Evolutionary conservation across 2,797 vertebrate species (phyloP), one percentile per base, ranked within the genome.

Genomic region (Podargus strigoides): DNA sequence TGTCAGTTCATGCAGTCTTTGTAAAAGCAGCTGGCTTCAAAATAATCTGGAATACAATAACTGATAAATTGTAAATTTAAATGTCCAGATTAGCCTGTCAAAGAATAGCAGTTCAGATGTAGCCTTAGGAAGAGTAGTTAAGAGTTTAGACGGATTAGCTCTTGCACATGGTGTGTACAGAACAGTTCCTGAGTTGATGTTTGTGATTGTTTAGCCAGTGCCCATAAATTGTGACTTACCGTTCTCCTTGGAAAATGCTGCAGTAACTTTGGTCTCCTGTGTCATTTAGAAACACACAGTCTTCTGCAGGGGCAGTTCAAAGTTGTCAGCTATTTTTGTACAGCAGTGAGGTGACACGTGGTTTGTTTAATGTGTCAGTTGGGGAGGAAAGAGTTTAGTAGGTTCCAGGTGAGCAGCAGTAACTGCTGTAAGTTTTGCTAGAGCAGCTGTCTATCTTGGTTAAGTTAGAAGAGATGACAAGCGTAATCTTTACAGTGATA

Each of bases 331-430:
- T 39, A 21, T 21, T 46, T 53, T 55, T 42, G 18, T 64, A 6
- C n/a, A 39, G 41, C 24, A 12, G 21, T 20, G 34, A 50, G 64
- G 34, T 56, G 74, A 37, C 5, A 7, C 3, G 2, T 17, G 36
- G 22, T 39, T 70, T 76, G 28, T 67, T 89, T 46, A 5, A 36
- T 14, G 14, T 37, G 24, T 58, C 18, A 9, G 34, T 30, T 82
- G 39, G 52, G 46, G 42, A 10, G 20, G 13, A 47, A 62, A 60
- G 74, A 68, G 32, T 44, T 86, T 0, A 53, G 34, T 27, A 28
- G 67, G 67, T 94, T 87, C 58, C 37, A 72, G 46, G 59, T 89
- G 47, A 85, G 78, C 50, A 66, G 63, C 37, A 73, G 28, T 49
- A 81, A 26, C 20, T 50, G n/a, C 36, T 90, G 12, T 58, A 44